These are phyloP conservation scores for Micoletzkya japonica DNA, from an alignment of 2,888 invertebrate species.

Conservation along the genomic window DNA sequence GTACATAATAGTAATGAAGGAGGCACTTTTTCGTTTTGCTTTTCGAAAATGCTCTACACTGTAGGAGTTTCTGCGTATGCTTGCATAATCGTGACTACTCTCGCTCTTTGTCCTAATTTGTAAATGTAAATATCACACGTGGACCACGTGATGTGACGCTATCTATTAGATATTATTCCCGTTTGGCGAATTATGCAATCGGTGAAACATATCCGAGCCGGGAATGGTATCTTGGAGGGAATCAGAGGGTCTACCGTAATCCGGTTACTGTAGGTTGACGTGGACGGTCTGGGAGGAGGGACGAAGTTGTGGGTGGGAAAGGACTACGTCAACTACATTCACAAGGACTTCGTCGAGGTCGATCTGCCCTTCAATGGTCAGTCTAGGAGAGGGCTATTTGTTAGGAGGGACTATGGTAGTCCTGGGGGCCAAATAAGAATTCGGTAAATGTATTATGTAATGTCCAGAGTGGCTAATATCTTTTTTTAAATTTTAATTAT, in stretches of 20 bases:
- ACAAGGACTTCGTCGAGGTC: conserved; percentile 65
- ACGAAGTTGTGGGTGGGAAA: conserved; percentile 69
- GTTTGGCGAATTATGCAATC: background rate
- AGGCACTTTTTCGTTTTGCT: too few relatives aligned
- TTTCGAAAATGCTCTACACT: too few relatives aligned
- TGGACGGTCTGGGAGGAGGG: conserved; percentile 40
- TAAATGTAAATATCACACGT: too few relatives aligned
- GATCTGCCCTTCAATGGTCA: conserved; percentile 62
- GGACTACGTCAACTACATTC: conserved; percentile 69
- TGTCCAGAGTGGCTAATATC: background rate
- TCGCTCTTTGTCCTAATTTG: too few relatives aligned
- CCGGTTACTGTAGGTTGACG: conserved; percentile 14
- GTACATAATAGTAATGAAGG: too few relatives aligned
- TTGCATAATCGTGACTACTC: too few relatives aligned
- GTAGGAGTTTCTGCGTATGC: too few relatives aligned
- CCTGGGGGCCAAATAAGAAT: too few relatives aligned
- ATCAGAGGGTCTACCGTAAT: too few relatives aligned
- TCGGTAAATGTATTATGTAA: background rate
- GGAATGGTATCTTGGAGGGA: too few relatives aligned
- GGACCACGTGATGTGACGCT: background rate
- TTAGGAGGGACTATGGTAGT: background rate
- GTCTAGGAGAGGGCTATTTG: background rate
- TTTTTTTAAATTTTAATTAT: background rate
- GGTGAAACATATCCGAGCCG: too few relatives aligned
- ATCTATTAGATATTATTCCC: background rate